Evolutionary conservation across 2,888 invertebrate species (phyloP), one percentile per base, ranked within the genome.

Genomic region (Acrobasis consociella): DNA sequence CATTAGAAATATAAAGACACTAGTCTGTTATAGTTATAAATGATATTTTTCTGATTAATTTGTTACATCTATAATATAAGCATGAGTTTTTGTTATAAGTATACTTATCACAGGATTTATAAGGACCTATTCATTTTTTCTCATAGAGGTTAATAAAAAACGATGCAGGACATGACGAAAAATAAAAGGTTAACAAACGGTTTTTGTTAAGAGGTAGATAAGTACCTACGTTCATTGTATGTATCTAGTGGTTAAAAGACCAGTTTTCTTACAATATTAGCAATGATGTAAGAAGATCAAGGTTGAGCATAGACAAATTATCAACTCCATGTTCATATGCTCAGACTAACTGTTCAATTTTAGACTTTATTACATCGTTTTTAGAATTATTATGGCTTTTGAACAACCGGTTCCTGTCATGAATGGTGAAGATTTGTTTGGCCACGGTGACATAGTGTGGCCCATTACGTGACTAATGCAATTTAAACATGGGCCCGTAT

Each of bases 381-480:
- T 49, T 49, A 62, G 15, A 46, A 53, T 61, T 61, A 42, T 42
- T 53, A 61, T 15, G 22, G 42, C 31, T 52, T 46, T 46, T 10
- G 46, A 46, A 22, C 37, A 61, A 42, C 38, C 52, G 31, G 42
- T 46, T 58, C 16, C 39, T 39, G 50, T 50, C 22, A 17, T 61
- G 46, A 61, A 53, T 53, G 63, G 59, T 65, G 60, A 59, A 59
- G 49, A 62, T 67, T 69, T 67, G 66, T 67, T 65, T 60, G 50
- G 62, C 15, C 42, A 62, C 63, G 66, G 65, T 59, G 65, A 59
- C 59, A 42, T 55, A 42, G 60, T 49, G 53, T 55, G 15, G 46
- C 46, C 15, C 39, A 62, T 61, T 62, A 58, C 60, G 52, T 65
- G 65, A 63, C 53, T 69, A 69, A 69, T 65, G 60, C 42, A 49